Percentiles rank a stretch among this genome's conserved stretches.
Evolutionary conservation across 2,888 invertebrate species (phyloP).

Genomic region (Serrognathus titanus): DNA sequence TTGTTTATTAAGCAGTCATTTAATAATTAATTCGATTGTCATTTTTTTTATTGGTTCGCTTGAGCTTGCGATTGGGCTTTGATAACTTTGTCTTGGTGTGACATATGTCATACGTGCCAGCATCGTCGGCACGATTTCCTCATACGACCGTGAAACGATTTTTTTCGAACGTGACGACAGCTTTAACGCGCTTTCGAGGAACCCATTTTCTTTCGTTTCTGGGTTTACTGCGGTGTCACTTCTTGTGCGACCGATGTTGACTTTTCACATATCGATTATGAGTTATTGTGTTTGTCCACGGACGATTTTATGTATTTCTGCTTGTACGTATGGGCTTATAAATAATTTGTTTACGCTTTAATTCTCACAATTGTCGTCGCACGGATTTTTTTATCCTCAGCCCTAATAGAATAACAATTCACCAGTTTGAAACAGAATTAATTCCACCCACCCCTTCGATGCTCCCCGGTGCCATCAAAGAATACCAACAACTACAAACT

Average conservation of each 20-base stretch:
- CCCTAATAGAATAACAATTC: conserved; percentile 32
- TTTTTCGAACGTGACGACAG: neutral
- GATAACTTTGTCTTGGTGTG: neutral
- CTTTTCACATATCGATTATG: conserved; percentile 5
- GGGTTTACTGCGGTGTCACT: neutral
- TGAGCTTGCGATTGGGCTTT: neutral
- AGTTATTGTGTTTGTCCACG: neutral
- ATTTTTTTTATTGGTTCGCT: no score
- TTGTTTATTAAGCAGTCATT: conserved; percentile 4
- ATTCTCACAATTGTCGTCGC: no score
- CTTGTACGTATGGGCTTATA: neutral
- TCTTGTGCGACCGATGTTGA: neutral
- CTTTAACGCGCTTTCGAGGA: conserved; percentile 2
- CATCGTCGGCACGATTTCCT: neutral
- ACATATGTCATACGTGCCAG: neutral
- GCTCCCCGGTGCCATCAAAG: conserved; percentile 22
- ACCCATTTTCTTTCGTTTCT: neutral
- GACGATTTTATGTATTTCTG: neutral
- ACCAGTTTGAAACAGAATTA: conserved; percentile 28
- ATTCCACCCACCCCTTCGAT: conserved; percentile 30
- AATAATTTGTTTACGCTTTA: no score
- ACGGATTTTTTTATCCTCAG: no score
- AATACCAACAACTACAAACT: conserved; percentile 30
- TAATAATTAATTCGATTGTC: conserved; percentile 4
- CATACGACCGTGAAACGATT: neutral